phyloP scores from a whole-genome alignment of 2,797 vertebrate genomes.

The Alauda arvensis region DNA sequence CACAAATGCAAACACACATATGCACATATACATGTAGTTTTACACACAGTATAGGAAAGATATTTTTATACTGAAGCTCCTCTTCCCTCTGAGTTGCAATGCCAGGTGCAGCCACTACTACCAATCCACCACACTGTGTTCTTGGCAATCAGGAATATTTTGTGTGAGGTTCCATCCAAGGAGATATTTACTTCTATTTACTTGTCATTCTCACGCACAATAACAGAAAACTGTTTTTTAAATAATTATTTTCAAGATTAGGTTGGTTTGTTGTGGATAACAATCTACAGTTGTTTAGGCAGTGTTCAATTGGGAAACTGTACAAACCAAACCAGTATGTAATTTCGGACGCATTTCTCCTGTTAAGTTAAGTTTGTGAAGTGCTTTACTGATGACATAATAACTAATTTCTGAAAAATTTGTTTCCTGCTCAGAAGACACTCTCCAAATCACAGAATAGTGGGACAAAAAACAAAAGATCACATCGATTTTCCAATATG shows the following conservation, averaged over 20 bases:
- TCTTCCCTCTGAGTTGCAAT: fast-evolving
- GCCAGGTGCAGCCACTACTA: fast-evolving
- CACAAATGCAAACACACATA: background rate
- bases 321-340: background rate
- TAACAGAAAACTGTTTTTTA: background rate
- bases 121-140: no score
- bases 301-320: background rate
- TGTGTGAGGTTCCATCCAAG: background rate
- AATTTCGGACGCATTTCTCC: background rate
- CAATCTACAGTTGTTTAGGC: background rate
- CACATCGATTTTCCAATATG: background rate
- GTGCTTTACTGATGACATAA: background rate
- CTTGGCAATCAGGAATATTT: background rate
- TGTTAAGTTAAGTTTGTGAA: background rate
- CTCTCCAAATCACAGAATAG: background rate
- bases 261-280: background rate
- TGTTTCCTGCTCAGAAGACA: background rate
- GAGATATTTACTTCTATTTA: background rate
- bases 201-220: background rate
- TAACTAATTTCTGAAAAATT: background rate
- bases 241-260: background rate
- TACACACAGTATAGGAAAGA: background rate
- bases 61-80: background rate
- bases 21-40: background rate
- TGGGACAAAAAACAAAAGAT: background rate